phyloP scores from a whole-genome alignment of 1,140 invertebrate genomes.

The Magallana angulata region DNA sequence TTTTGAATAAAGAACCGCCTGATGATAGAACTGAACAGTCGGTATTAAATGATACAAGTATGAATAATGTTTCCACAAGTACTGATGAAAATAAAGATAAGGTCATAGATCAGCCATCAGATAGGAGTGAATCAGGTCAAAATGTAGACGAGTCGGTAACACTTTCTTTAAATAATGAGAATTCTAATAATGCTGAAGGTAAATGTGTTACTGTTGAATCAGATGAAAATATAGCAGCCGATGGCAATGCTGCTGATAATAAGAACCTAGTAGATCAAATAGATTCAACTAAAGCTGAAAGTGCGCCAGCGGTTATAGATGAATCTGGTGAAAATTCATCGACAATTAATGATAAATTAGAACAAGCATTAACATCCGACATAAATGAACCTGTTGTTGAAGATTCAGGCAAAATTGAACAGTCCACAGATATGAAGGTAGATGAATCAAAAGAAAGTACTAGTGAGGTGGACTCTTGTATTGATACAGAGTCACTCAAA shows the following conservation, averaged over 20 bases:
- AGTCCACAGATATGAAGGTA: background rate
- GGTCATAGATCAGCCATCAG: background rate
- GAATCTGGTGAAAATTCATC: background rate
- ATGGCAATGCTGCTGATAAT: background rate
- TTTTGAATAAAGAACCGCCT: background rate
- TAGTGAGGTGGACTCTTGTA: background rate
- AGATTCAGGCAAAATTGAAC: background rate
- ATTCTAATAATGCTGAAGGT: background rate
- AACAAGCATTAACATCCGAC: background rate
- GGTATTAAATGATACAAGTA: too few species aligned
- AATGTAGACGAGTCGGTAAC: background rate
- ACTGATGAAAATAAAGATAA: background rate
- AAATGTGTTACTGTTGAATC: background rate
- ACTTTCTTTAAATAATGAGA: slow-evolving; percentile 2
- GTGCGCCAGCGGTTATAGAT: slow-evolving; percentile 4
- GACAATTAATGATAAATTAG: background rate
- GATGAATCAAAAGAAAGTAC: slow-evolving; percentile 1
- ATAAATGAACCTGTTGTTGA: background rate
- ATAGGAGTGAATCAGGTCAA: background rate
- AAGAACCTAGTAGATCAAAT: background rate
- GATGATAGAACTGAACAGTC: background rate
- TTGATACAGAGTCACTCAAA: background rate
- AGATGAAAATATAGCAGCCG: background rate
- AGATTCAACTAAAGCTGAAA: slow-evolving; percentile 10
- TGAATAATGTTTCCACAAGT: too few species aligned